Base-by-base conservation (phyloP, 2,797 vertebrate genomes). In the Kryptopterus vitreolus region DNA sequence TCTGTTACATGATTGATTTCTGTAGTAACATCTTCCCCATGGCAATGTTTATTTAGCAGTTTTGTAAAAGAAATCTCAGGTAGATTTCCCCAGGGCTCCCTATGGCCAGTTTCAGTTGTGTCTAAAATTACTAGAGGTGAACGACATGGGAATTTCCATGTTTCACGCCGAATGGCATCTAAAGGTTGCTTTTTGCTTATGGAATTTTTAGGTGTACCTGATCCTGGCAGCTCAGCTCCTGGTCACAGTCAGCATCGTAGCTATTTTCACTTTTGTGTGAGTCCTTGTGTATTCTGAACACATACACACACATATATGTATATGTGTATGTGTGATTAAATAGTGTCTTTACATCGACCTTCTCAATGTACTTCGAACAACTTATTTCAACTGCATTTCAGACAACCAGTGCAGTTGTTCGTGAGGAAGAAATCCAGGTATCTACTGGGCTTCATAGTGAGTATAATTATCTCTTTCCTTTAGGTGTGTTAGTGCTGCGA, bases 401-500 rank as follows among this genome's bases (percentile, higher is more conserved):
- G 97, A 55, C 0, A 89, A 0, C 91, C 95, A 0, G 95, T 98
- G 24, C 71, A 55, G 16, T 0, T 0, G 0, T 98, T 96, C 0
- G 94, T 98, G 20, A 77, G 0, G 83, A 9, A 0, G n/a, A 3
- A 96, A 96, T 29, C 62, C 46, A 0, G 94, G 90, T 0, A 1
- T 99, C 70, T 97, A 97, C 89, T 99, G 96, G 1, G 90, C 90
- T 1, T 98, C 97, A 15, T 98, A 95, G 97, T 98, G 90, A 96
- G 97, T 86, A 57, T 79, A 0, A 22, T 57, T 57, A 9, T 1
- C 35, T 58, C 33, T 58, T 43, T 74, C 2, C 1, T 24, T 58
- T 18, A 8, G 3, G 8, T 4, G 20, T 73, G 70, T 22, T 15
- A n/a, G 29, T 24, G 29, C 12, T 33, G 3, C 2, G 4, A 6